Evolutionary conservation across 2,888 invertebrate genomes (phyloP), one percentile per base, ranked within the genome.

Genomic region (Timandra comae): DNA sequence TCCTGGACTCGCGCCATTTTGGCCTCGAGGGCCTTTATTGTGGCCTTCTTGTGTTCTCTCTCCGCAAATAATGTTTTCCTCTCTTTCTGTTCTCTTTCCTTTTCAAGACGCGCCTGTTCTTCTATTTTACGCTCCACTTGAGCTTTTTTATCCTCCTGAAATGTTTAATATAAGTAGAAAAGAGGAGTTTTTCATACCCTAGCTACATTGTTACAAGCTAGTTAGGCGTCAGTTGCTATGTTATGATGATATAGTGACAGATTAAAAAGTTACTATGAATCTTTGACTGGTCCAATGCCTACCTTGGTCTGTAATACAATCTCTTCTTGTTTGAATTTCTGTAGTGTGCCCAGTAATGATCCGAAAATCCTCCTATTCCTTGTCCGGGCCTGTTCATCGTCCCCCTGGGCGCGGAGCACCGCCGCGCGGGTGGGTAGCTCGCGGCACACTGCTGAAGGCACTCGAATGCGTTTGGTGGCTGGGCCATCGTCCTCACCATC

Each of bases 281-380:
- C 20, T 20, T 20, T 1, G 7, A 24, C 7, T 10, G 10, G 3
- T 27, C 10, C 3, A 29, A 10, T 8, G 25, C 29, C 31, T 31
- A 81, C 84, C 86, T 93, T 95, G 55, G 93, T 92, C 73, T 96
- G 95, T 46, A 95, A 81, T 33, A 92, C 92, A 35, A 95, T 95
- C 78, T 98, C 97, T 65, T 98, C 98, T 63, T 95, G 95, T 58
- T 96, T 93, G 71, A 99, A 99, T 72, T 95, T 96, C 66, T 97
- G 96, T 51, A 99, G 77, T 7, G 99, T 99, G 3, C 99, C 98
- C 32, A 99, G 79, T 25, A 99, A 85, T 10, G 97, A 93, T 5
- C 98, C 98, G 84, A 99, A 98, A 93, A 99, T 98, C 35, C 99
- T 89, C 43, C 94, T 89, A 77, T 99, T 99, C 47, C 98, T 87